Evolutionary conservation across 2,113 vertebrate genomes (phyloP).

Genomic region (Myotis yumanensis): DNA sequence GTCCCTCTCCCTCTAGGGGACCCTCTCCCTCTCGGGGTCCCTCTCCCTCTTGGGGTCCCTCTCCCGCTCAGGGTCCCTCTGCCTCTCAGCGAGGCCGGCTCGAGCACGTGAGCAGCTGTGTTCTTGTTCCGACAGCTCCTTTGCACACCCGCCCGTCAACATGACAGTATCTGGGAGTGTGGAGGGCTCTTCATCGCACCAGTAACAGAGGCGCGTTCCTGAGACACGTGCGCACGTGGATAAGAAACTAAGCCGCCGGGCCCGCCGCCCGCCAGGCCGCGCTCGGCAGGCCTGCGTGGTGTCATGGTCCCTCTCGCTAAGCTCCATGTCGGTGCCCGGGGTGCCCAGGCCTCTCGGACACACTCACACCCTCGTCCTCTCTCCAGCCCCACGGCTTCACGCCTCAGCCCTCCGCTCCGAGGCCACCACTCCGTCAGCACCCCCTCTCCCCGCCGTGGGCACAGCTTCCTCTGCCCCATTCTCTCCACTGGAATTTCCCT

Average conservation of each 20-base stretch:
- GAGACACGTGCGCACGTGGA: not conserved
- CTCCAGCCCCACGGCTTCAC: too few species aligned
- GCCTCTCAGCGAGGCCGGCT: not conserved
- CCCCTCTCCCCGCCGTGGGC: not conserved
- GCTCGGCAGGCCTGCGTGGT: not conserved
- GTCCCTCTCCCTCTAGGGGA: too few species aligned
- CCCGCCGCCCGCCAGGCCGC: not conserved
- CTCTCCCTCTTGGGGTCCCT: too few species aligned
- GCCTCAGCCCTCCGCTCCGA: accelerated
- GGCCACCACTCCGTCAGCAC: not conserved
- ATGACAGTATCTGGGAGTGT: not conserved
- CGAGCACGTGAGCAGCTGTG: not conserved
- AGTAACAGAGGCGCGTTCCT: not conserved
- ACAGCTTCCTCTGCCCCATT: accelerated
- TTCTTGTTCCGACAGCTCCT: not conserved
- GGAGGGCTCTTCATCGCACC: not conserved
- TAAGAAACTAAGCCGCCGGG: not conserved
- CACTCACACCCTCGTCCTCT: too few species aligned
- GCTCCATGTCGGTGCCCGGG: not conserved
- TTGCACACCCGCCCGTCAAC: not conserved
- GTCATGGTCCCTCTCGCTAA: not conserved
- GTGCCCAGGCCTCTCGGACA: too few species aligned
- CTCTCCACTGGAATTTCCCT: not conserved
- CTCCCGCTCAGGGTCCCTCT: not conserved
- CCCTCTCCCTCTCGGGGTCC: too few species aligned